phyloP scores from a whole-genome alignment of 2,888 invertebrate genomes.

The Torymus aiolomorphi region DNA sequence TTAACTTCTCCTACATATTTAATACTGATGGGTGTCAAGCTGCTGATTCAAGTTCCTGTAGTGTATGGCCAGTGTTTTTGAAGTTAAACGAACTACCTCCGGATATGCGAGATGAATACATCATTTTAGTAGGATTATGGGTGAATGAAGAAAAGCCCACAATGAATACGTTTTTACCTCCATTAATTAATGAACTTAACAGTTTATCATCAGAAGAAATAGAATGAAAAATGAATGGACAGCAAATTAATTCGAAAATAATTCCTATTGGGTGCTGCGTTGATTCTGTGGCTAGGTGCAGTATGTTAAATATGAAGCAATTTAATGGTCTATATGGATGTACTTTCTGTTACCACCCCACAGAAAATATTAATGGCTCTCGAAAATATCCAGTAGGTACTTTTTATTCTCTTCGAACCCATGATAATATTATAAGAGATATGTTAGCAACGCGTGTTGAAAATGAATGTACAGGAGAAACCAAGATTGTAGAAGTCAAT shows the following conservation, averaged over 20 bases:
- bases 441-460: background rate
- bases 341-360: constrained; percentile 52
- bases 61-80: constrained; percentile 53
- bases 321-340: constrained; percentile 53
- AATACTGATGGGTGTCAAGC: constrained; percentile 56
- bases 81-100: no score
- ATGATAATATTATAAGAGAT: constrained; percentile 9
- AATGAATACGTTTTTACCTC: constrained; percentile 52
- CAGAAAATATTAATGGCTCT: constrained; percentile 13
- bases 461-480: constrained; percentile 6
- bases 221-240: constrained; percentile 42
- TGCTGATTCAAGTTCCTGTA: constrained; percentile 27
- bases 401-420: constrained; percentile 35
- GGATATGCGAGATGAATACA: no score
- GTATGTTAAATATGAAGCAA: no score
- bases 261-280: constrained; percentile 47
- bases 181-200: constrained; percentile 57
- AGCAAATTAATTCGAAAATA: constrained; percentile 45
- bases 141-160: constrained; percentile 50
- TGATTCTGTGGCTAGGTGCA: no score
- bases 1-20: constrained; percentile 51
- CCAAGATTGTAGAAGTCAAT: constrained; percentile 5
- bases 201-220: constrained; percentile 48
- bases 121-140: no score
- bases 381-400: constrained; percentile 40